Base-by-base conservation (phyloP, 1,140 invertebrate genomes). In the Aphidius ervi region DNA sequence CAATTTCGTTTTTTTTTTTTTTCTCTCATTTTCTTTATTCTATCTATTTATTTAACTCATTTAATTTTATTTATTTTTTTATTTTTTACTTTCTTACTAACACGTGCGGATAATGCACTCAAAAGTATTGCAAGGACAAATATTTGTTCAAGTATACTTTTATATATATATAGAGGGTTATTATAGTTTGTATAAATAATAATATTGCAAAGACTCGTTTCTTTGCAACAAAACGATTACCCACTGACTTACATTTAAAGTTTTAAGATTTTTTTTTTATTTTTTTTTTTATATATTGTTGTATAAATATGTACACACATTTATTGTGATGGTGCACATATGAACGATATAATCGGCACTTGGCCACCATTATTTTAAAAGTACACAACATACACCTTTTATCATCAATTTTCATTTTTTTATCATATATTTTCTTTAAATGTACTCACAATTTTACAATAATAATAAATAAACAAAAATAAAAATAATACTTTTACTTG, bases 81-180 rank as follows among this genome's bases (percentile, higher is more conserved):
- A 23, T n/a, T 52, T 53, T 4, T 43, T 10, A 43, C 9, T 10
- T 43, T 7, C 50, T 53, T 31, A n/a, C 42, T 42, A 10, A 52
- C 40, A 40, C 52, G 52, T 54, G 46, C 31, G 9, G 5, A 31
- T n/a, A 54, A 54, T 7, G 7, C 52, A 54, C 52, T 54, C 20
- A 10, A 39, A 54, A 42, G 9, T 41, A 54, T 41, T 41, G 10
- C 16, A 4, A 10, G 20, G 40, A 68, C 67, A 71, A 73, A 73
- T 73, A 71, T 73, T 73, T 73, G 68, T 63, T 58, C 63, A 70
- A 67, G 23, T 31, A 31, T 31, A 31, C 63, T 64, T 69, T 70
- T 69, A 63, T 54, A 47, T 59, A 58, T 43, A 8, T 43, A 43
- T 10, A 7, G 5, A 16, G 9, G 39, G 31, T 20, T 45, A n/a